Percentiles rank a stretch among this genome's conserved stretches.
Conservation (phyloP, 2,797 vertebrate genomes). For the Thalassophryne amazonica region DNA sequence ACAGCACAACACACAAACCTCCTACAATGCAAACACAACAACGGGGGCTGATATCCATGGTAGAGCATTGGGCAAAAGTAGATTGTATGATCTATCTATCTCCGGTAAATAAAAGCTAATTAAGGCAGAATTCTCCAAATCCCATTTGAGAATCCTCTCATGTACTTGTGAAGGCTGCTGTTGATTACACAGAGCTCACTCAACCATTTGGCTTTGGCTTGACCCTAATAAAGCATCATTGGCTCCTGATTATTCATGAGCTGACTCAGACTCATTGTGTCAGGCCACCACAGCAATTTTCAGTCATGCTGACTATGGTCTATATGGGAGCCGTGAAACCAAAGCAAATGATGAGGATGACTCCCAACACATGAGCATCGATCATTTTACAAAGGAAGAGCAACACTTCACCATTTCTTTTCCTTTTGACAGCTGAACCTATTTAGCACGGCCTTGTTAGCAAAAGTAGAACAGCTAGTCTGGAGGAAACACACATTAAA, state of each 20-base stretch:
- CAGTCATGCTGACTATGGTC: conserved; percentile 34
- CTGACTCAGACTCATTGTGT: conserved; percentile 27
- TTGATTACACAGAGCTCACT: conserved; percentile 20
- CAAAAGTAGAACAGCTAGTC: too few species aligned
- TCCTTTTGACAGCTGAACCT: conserved; percentile 3
- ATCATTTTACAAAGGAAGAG: conserved; percentile 23
- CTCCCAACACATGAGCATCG: conserved; percentile 37
- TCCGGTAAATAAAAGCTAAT: conserved; percentile 31
- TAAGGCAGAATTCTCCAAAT: conserved; percentile 14
- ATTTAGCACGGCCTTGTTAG: too few species aligned
- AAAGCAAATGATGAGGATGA: conserved; percentile 37
- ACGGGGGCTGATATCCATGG: not conserved
- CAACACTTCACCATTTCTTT: not conserved
- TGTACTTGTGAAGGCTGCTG: not conserved
- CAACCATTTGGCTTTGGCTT: conserved; percentile 29
- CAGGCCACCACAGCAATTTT: conserved; percentile 34
- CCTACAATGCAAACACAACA: not conserved
- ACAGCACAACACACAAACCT: too few species aligned
- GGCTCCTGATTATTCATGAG: conserved; percentile 49
- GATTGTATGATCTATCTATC: not conserved
- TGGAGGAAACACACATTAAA: too few species aligned
- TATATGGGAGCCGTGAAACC: conserved; percentile 50
- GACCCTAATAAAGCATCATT: conserved; percentile 23
- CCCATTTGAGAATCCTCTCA: conserved; percentile 15
- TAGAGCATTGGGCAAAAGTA: not conserved